phyloP scores from a whole-genome alignment of 2,888 invertebrate genomes.

The Melanotus villosus region DNA sequence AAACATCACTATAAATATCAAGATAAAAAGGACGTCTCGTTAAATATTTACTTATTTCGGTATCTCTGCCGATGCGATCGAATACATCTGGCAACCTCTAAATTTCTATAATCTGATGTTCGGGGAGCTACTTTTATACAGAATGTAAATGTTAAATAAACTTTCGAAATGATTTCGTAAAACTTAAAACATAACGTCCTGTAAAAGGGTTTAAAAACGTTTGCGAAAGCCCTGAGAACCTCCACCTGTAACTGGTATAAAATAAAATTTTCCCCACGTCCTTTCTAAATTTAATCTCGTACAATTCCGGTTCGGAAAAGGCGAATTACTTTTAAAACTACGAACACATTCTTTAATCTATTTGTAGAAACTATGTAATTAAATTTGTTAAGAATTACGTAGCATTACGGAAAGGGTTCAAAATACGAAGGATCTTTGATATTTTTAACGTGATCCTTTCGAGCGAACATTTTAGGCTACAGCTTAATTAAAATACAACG shows the following conservation, averaged over 20 bases:
- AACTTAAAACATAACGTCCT: slow-evolving; percentile 36
- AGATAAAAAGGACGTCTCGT: too few relatives aligned
- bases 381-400: background rate
- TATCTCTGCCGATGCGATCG: too few relatives aligned
- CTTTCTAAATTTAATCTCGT: slow-evolving; percentile 22
- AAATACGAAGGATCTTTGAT: background rate
- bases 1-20: too few relatives aligned
- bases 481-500: slow-evolving; percentile 43
- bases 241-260: slow-evolving; percentile 37
- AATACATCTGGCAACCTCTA: too few relatives aligned
- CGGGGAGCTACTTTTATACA: slow-evolving; percentile 1
- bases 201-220: slow-evolving; percentile 42
- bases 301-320: too few relatives aligned
- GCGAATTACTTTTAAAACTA: too few relatives aligned
- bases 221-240: slow-evolving; percentile 40
- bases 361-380: slow-evolving; percentile 11
- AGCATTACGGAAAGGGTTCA: background rate
- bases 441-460: slow-evolving; percentile 28
- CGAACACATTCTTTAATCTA: slow-evolving; percentile 8
- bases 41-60: too few relatives aligned
- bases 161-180: slow-evolving; percentile 32
- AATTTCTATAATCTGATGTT: slow-evolving; percentile 6
- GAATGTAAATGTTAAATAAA: slow-evolving; percentile 32
- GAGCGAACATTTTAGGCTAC: slow-evolving; percentile 30
- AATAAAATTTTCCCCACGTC: slow-evolving; percentile 33